These are phyloP conservation scores for Erebia ligea DNA, from an alignment of 2,888 invertebrate genomes.

Conservation along the genomic window DNA sequence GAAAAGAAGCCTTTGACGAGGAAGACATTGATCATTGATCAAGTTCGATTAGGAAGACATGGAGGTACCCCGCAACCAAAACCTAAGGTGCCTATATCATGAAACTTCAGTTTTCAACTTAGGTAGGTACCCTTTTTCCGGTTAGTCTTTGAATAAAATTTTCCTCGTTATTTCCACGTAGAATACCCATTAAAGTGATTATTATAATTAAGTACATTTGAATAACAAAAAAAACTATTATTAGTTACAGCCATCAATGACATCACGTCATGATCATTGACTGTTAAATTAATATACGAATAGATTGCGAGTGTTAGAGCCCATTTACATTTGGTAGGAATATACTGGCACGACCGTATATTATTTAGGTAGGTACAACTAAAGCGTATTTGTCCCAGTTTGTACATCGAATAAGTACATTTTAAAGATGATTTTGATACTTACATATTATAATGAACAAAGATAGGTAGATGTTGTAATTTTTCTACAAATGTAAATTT, in stretches of 20 bases:
- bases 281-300: slow-evolving; percentile 21
- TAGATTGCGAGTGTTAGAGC: slow-evolving; percentile 7
- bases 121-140: neutral
- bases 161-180: neutral
- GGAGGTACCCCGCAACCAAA: too few relatives aligned
- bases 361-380: neutral
- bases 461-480: too few relatives aligned
- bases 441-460: too few relatives aligned
- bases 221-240: slow-evolving; percentile 9
- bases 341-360: neutral
- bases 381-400: neutral
- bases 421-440: too few relatives aligned
- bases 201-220: slow-evolving; percentile 11
- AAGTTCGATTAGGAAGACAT: too few relatives aligned
- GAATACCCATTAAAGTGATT: neutral
- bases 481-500: too few relatives aligned
- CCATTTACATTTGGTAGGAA: slow-evolving; percentile 8
- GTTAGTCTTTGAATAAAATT: neutral
- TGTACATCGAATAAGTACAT: too few relatives aligned
- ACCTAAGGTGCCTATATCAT: neutral
- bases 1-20: neutral
- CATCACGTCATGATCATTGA: slow-evolving; percentile 19
- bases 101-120: neutral
- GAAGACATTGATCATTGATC: too few relatives aligned
- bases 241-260: slow-evolving; percentile 4